phyloP scores from a whole-genome alignment of 2,888 invertebrate genomes.

The Meliscaeva auricollis region DNA sequence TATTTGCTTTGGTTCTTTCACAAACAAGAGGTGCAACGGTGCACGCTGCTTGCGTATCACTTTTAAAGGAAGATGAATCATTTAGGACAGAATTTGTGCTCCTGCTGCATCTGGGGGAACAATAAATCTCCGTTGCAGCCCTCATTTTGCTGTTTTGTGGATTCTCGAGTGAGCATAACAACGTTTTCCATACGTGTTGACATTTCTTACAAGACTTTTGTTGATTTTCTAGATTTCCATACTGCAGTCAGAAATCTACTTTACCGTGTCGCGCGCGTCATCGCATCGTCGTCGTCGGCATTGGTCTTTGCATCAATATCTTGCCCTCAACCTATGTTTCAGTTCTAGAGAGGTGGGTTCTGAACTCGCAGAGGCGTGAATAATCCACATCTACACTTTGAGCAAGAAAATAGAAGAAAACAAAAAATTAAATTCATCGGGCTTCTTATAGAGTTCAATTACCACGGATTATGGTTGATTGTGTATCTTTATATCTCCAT shows the following conservation, averaged over 20 bases:
- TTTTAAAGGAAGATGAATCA: constrained; percentile 69
- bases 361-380: constrained; percentile 69
- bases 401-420: not conserved
- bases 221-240: constrained; percentile 65
- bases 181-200: constrained; percentile 70
- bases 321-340: constrained; percentile 15
- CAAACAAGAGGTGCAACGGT: constrained; percentile 47
- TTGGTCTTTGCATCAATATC: constrained; percentile 34
- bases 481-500: constrained; percentile 37
- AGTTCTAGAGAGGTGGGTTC: constrained; percentile 46
- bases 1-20: constrained; percentile 45
- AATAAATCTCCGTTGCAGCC: constrained; percentile 69
- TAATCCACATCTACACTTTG: constrained; percentile 49
- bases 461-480: constrained; percentile 72
- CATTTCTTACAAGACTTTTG: constrained; percentile 72
- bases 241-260: not conserved
- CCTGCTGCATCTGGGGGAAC: constrained; percentile 60
- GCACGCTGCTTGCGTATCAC: constrained; percentile 23
- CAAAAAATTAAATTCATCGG: constrained; percentile 55
- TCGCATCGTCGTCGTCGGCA: not conserved
- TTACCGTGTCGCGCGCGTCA: not conserved
- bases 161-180: constrained; percentile 66
- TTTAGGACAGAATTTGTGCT: constrained; percentile 69
- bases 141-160: constrained; percentile 66
- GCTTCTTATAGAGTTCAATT: constrained; percentile 75